phyloP scores from a whole-genome alignment of 2,888 invertebrate genomes.

The Prenolepis imparis region DNA sequence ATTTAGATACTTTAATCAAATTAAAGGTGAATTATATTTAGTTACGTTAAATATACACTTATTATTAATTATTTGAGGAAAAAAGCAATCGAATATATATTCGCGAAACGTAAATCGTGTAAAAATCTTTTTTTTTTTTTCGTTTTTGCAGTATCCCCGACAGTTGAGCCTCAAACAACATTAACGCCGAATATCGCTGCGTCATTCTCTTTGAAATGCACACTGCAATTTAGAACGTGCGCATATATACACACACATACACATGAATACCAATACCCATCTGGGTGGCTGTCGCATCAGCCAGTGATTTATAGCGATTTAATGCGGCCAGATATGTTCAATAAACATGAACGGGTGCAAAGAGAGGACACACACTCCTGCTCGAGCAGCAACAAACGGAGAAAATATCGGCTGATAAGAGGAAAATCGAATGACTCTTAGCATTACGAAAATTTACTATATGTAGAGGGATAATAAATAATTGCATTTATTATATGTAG shows the following conservation, averaged over 20 bases:
- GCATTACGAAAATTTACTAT: not conserved
- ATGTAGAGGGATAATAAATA: not conserved
- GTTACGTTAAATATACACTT: not conserved
- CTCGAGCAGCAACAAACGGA: not conserved
- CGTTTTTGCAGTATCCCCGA: not conserved
- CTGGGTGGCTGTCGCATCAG: constrained; percentile 15
- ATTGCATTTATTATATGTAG: not conserved
- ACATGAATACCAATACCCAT: not conserved
- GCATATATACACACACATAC: not conserved
- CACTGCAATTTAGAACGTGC: constrained; percentile 15
- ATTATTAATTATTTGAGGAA: too few species aligned
- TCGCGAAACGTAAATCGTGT: not conserved
- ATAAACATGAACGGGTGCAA: constrained; percentile 29
- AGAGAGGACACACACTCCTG: constrained; percentile 5
- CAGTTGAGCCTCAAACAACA: not conserved
- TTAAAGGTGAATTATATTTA: not conserved
- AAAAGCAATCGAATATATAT: too few species aligned
- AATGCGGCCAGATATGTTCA: constrained; percentile 63
- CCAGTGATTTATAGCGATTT: constrained; percentile 73
- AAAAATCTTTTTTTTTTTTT: not conserved
- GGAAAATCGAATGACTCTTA: not conserved
- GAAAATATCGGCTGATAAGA: not conserved
- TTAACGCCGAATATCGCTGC: constrained; percentile 15
- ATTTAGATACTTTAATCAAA: not conserved
- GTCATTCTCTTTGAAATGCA: constrained; percentile 27